A percentile compares a stretch with the other conserved stretches of the same genome.
Evolutionary conservation across 2,113 vertebrate species (phyloP).

Genomic region (Myiagra hebetior): DNA sequence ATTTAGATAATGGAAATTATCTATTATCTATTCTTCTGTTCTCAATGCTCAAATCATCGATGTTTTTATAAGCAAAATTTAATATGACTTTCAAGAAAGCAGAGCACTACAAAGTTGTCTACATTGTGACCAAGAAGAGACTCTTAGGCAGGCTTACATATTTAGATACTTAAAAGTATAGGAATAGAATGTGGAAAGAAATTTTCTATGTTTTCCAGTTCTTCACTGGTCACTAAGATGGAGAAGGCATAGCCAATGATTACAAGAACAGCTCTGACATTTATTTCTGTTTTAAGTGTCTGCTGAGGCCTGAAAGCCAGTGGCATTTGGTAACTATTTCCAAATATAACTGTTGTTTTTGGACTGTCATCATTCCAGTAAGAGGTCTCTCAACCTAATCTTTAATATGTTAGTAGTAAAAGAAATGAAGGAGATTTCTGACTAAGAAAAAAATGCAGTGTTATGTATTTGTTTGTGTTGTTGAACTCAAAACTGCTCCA

Average conservation of each 20-base stretch:
- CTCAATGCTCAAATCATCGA: neutral
- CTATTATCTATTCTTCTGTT: too few species aligned
- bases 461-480: neutral
- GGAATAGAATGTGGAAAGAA: neutral
- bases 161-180: neutral
- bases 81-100: neutral
- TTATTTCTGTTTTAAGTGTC: neutral
- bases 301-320: neutral
- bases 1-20: too few species aligned
- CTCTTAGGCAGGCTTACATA: neutral
- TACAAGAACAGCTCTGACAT: neutral
- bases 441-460: neutral
- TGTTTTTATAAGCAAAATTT: neutral
- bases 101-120: neutral
- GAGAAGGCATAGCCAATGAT: neutral
- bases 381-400: neutral
- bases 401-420: neutral
- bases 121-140: neutral
- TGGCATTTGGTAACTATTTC: slow-evolving; percentile 20
- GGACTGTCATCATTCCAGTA: neutral
- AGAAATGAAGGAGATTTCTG: neutral
- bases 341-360: slow-evolving; percentile 9
- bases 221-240: neutral
- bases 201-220: neutral
- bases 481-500: neutral